Evolutionary conservation across 2,888 invertebrate genomes (phyloP), one percentile per base, ranked within the genome.

Genomic region (Nipponacmea schrenckii): DNA sequence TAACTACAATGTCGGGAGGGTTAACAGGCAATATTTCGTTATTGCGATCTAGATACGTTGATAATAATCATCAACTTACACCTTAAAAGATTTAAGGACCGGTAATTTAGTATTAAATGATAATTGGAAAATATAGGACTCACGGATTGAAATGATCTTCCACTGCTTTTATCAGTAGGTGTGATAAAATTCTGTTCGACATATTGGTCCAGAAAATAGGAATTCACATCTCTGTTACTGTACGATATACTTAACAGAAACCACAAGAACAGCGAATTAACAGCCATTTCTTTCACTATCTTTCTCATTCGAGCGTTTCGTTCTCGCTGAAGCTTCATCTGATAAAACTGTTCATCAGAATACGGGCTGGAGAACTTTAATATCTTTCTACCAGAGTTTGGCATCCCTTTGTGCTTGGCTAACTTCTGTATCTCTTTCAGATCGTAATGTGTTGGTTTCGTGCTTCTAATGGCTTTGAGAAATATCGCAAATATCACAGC

Each of bases 371-470:
- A 24, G 14, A 56, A 56, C 24, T 56, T 56, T 5, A 56, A 20
- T 5, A 20, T 24, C 24, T 24, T 20, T 14, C 56, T 20, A 81
- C 79, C 64, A 86, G 79, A 72, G 85, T 79, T 0, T 84, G 78
- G 15, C 83, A 71, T 7, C 86, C 64, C 64, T 86, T 76, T 10
- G 86, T 81, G 4, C 82, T 80, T 2, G 87, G 77, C 86, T 87
- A 88, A 69, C 83, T 79, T 4, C 78, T 79, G 12, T 84, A 82
- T 70, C 46, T 66, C 50, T 24, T 66, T 39, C 39, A 67, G 64
- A n/a, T 67, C 63, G 27, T 63, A 67, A 17, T 46, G 46, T 26
- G 67, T 67, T 2, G 67, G 71, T 67, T 48, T 67, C 15, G 26
- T 63, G n/a, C 44, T 65, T 63, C 67, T 67, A 20, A 67, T 62